Conservation (phyloP, 2,797 vertebrate genomes). For the Spheniscus humboldti region DNA sequence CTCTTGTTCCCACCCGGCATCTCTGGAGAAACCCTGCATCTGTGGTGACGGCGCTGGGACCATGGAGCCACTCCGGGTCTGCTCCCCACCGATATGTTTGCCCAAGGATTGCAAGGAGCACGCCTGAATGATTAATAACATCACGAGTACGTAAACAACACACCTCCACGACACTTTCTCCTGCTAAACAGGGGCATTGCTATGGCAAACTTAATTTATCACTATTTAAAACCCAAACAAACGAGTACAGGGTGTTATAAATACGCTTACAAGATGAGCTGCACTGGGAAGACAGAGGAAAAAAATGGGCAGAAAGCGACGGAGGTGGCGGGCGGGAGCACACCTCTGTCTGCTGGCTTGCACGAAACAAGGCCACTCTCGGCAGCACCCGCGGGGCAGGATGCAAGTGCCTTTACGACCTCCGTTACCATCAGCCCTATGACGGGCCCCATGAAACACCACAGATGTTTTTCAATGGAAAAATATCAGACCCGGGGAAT, state of each 20-base stretch:
- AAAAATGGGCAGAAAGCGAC: background rate
- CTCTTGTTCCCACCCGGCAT: background rate
- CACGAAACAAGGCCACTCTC: rapidly evolving
- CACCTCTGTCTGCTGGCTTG: rapidly evolving
- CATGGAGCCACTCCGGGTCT: rapidly evolving
- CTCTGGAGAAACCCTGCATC: background rate
- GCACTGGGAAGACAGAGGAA: rapidly evolving
- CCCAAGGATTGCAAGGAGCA: background rate
- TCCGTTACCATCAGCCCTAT: background rate
- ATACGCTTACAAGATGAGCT: background rate
- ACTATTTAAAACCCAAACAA: slow-evolving; percentile 44
- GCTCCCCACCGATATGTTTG: background rate
- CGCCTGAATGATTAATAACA: background rate
- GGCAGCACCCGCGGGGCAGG: background rate
- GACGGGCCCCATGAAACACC: background rate
- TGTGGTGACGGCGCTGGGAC: rapidly evolving
- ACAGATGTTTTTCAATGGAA: background rate
- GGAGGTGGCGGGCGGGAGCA: rapidly evolving
- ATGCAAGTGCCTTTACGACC: background rate
- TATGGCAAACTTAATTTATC: slow-evolving; percentile 15
- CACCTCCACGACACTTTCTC: background rate
- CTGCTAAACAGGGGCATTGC: background rate
- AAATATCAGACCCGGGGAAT: background rate
- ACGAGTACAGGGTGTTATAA: background rate
- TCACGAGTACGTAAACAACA: background rate